Conservation (phyloP, 2,888 invertebrate genomes). For the Acanthosepion esculentum region DNA sequence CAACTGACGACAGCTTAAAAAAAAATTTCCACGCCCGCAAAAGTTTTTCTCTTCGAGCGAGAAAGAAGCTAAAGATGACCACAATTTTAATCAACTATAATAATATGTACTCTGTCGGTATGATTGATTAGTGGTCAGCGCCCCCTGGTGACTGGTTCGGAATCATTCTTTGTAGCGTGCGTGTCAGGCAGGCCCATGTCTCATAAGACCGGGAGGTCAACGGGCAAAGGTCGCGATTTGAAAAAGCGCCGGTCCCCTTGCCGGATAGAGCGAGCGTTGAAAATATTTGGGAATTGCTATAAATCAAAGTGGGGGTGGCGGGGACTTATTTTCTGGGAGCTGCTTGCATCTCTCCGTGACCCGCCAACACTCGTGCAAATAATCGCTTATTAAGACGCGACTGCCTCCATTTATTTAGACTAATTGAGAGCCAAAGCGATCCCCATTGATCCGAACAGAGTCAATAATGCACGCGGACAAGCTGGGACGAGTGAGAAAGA, state of each 20-base stretch:
- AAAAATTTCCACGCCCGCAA: not conserved
- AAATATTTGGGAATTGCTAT: constrained; percentile 35
- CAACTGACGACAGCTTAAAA: not conserved
- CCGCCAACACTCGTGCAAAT: constrained; percentile 43
- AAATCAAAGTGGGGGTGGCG: not conserved
- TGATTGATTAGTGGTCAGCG: constrained; percentile 33
- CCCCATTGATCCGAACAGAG: constrained; percentile 39
- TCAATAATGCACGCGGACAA: constrained; percentile 40
- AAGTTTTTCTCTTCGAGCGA: not conserved
- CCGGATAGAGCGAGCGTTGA: not conserved
- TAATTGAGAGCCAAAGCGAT: constrained; percentile 43
- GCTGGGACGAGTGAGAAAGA: constrained; percentile 35
- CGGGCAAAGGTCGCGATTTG: not conserved
- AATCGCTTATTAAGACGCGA: constrained; percentile 41
- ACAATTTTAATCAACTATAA: constrained; percentile 33
- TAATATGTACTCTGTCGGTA: constrained; percentile 16
- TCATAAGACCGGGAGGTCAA: constrained; percentile 23
- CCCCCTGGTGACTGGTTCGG: constrained; percentile 11
- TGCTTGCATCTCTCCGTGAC: not conserved
- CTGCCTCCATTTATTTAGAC: constrained; percentile 43
- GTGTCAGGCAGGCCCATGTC: constrained; percentile 23
- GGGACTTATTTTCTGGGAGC: not conserved
- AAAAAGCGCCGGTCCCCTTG: not conserved
- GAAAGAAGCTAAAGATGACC: not conserved
- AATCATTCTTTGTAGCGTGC: not conserved